These are phyloP conservation scores for Thecophora atra DNA, from an alignment of 2,888 invertebrate genomes.

Conservation along the genomic window DNA sequence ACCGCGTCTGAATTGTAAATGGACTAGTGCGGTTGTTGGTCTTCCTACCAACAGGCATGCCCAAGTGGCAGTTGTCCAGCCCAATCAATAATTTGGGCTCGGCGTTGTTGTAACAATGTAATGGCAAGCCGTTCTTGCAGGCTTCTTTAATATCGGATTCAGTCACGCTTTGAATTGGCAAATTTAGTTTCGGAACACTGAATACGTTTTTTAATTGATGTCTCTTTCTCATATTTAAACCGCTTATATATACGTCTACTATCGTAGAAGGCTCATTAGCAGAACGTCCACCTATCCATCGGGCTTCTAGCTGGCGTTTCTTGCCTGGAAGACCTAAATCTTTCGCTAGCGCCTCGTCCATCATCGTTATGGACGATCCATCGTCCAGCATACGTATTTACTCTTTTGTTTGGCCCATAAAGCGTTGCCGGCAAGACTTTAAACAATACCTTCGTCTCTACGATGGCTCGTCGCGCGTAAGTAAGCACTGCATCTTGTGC, in stretches of 20 bases:
- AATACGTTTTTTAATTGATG: no score
- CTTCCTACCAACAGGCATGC: conserved; percentile 33
- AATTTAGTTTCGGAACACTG: no score
- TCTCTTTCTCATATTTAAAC: no score
- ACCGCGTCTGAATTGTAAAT: conserved; percentile 36
- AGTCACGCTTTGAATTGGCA: no score
- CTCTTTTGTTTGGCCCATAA: conserved; percentile 29
- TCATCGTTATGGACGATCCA: conserved; percentile 33
- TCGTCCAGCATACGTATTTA: conserved; percentile 36
- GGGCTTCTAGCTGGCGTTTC: neutral
- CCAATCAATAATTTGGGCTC: conserved; percentile 39
- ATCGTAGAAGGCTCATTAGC: neutral
- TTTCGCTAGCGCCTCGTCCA: no score
- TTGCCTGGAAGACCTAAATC: conserved; percentile 7
- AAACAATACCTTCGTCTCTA: neutral
- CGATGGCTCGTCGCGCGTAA: neutral
- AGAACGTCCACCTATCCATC: neutral
- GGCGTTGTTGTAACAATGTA: conserved; percentile 25
- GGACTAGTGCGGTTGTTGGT: conserved; percentile 13
- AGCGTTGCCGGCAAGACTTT: conserved; percentile 17
- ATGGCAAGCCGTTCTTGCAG: no score
- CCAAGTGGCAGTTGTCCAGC: conserved; percentile 38
- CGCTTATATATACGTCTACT: neutral
- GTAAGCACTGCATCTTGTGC: neutral
- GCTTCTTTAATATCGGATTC: no score